These are phyloP conservation scores for Ephestia elutella DNA, from an alignment of 1,140 invertebrate genomes.

Conservation along the genomic window DNA sequence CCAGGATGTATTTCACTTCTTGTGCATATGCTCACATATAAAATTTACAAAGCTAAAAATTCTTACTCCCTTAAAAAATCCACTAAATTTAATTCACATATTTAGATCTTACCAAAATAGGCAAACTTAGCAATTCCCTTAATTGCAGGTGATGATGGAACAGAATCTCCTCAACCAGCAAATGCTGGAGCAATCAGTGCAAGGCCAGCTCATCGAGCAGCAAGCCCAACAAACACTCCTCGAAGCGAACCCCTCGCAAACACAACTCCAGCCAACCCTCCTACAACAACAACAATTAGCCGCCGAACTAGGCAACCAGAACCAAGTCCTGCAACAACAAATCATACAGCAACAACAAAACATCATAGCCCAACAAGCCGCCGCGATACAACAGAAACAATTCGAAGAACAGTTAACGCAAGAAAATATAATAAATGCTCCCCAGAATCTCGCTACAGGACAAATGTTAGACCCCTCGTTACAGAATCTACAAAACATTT, in stretches of 20 bases:
- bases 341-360: slow-evolving; percentile 66
- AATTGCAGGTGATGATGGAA: slow-evolving; percentile 65
- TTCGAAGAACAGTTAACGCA: slow-evolving; percentile 63
- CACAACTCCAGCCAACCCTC: slow-evolving; percentile 39
- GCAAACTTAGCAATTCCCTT: neutral
- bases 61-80: too few species aligned
- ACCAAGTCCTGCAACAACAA: slow-evolving; percentile 61
- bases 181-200: slow-evolving; percentile 74
- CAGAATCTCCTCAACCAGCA: slow-evolving; percentile 77
- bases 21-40: too few species aligned
- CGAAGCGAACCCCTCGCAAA: slow-evolving; percentile 56
- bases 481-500: slow-evolving; percentile 67
- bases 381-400: slow-evolving; percentile 70
- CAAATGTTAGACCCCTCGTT: slow-evolving; percentile 63
- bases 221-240: slow-evolving; percentile 59
- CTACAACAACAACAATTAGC: slow-evolving; percentile 51
- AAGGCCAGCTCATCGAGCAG: slow-evolving; percentile 62
- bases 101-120: too few species aligned
- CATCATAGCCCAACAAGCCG: slow-evolving; percentile 64
- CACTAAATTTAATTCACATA: too few species aligned
- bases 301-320: slow-evolving; percentile 64
- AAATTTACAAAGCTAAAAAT: too few species aligned
- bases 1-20: too few species aligned
- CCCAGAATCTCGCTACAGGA: slow-evolving; percentile 49
- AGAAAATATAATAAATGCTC: slow-evolving; percentile 50